Conservation (phyloP, 2,888 invertebrate genomes). For the Oasisia sp. region DNA sequence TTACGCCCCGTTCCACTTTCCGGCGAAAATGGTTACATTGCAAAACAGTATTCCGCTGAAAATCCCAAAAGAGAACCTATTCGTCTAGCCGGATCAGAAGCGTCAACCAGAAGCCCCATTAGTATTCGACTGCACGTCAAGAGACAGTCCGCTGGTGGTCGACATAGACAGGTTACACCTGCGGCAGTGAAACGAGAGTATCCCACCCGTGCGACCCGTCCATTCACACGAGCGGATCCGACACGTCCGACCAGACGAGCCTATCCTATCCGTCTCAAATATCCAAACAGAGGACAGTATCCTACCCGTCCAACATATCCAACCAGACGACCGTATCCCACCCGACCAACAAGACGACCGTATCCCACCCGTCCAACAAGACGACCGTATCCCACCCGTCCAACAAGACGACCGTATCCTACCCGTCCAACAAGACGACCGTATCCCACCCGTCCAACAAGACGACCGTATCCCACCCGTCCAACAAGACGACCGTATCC, state of each 20-base stretch:
- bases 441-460: not conserved
- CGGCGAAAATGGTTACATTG: not conserved
- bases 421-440: not conserved
- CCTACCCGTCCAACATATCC: not conserved
- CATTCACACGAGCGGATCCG: no score
- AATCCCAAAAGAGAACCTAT: not conserved
- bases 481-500: not conserved
- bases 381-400: no score
- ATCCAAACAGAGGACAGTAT: no score
- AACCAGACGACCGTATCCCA: no score
- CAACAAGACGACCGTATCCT: not conserved
- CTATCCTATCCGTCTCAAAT: no score
- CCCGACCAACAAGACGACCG: no score
- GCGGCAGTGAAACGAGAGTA: not conserved
- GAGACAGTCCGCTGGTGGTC: not conserved
- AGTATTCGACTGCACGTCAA: not conserved
- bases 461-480: slow-evolving; percentile 6
- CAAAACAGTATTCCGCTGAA: not conserved
- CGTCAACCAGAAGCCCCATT: not conserved
- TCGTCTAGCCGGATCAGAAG: not conserved
- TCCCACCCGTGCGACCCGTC: no score
- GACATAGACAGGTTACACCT: not conserved
- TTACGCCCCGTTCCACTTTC: not conserved
- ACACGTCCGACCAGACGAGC: no score
- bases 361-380: no score